Conservation (phyloP, 2,797 vertebrate genomes). For the Danionella dracula region DNA sequence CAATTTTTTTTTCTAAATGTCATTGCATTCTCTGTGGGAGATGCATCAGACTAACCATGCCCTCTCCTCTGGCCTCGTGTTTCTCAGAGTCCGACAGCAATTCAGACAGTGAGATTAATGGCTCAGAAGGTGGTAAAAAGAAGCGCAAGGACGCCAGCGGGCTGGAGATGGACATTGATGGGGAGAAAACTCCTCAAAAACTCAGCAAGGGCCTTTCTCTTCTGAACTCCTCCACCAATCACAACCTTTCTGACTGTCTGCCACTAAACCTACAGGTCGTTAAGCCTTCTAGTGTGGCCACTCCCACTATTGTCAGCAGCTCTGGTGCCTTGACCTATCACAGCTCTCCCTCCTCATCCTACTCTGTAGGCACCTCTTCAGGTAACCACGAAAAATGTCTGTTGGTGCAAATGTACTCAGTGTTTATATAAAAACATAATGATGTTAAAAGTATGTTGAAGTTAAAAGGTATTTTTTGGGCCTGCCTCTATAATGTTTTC, state of each 20-base stretch:
- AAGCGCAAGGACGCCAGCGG: constrained; percentile 73
- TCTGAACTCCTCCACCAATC: constrained; percentile 80
- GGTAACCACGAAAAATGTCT: constrained; percentile 63
- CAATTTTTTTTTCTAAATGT: too few relatives aligned
- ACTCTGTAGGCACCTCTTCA: constrained; percentile 80
- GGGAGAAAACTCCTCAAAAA: constrained; percentile 82
- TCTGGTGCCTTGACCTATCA: constrained; percentile 86
- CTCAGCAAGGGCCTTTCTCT: constrained; percentile 80
- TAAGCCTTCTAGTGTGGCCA: constrained; percentile 71
- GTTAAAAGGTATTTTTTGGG: too few relatives aligned
- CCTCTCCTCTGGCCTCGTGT: background rate
- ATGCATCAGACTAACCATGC: background rate
- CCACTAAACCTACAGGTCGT: constrained; percentile 90
- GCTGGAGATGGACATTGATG: constrained; percentile 78
- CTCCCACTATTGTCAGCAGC: constrained; percentile 81
- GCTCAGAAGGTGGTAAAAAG: constrained; percentile 86
- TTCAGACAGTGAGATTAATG: constrained; percentile 90
- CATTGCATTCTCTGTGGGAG: background rate
- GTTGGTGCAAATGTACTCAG: too few relatives aligned
- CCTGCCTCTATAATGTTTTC: too few relatives aligned
- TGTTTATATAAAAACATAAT: too few relatives aligned
- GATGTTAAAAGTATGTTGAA: too few relatives aligned
- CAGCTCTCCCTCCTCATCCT: constrained; percentile 81
- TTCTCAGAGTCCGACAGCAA: constrained; percentile 91
- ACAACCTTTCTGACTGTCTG: constrained; percentile 71